Percentiles rank a stretch among this genome's conserved stretches.
These are phyloP conservation scores for Drosophila pandora DNA, from an alignment of 1,140 invertebrate species.

Conservation along the genomic window DNA sequence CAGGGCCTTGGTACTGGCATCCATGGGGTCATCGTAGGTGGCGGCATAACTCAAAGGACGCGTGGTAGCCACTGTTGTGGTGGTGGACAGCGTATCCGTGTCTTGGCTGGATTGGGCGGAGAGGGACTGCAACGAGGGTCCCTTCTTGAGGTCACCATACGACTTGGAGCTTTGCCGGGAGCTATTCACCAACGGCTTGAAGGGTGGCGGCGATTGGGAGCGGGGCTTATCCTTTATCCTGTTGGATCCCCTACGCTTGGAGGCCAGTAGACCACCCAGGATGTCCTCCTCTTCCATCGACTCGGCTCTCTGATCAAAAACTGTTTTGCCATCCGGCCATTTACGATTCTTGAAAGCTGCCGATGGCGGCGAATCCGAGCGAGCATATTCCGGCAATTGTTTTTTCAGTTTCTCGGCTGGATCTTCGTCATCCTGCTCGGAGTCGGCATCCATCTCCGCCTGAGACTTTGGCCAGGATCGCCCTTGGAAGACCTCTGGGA, in stretches of 20 bases:
- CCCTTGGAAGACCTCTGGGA: constrained; percentile 74
- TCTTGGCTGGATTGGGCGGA: constrained; percentile 69
- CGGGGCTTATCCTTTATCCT: constrained; percentile 54
- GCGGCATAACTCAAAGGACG: constrained; percentile 46
- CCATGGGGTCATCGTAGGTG: constrained; percentile 52
- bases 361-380: constrained; percentile 59
- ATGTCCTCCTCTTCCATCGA: constrained; percentile 49
- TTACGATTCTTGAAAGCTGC: constrained; percentile 69
- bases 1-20: constrained; percentile 67
- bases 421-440: constrained; percentile 36
- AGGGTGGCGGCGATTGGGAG: constrained; percentile 63
- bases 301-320: constrained; percentile 46
- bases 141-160: constrained; percentile 60
- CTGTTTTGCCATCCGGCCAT: constrained; percentile 76
- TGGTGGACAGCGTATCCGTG: constrained; percentile 55
- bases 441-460: constrained; percentile 20
- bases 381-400: constrained; percentile 65
- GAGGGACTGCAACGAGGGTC: constrained; percentile 48
- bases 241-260: constrained; percentile 23
- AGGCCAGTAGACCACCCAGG: constrained; percentile 20
- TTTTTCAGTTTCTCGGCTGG: constrained; percentile 22
- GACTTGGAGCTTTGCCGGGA: constrained; percentile 64
- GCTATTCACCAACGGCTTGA: constrained; percentile 53
- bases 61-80: constrained; percentile 59
- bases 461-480: constrained; percentile 73